Percentiles rank a stretch among this genome's conserved stretches.
Evolutionary conservation across 2,113 vertebrate species (phyloP).

Genomic region (Oriolus oriolus): DNA sequence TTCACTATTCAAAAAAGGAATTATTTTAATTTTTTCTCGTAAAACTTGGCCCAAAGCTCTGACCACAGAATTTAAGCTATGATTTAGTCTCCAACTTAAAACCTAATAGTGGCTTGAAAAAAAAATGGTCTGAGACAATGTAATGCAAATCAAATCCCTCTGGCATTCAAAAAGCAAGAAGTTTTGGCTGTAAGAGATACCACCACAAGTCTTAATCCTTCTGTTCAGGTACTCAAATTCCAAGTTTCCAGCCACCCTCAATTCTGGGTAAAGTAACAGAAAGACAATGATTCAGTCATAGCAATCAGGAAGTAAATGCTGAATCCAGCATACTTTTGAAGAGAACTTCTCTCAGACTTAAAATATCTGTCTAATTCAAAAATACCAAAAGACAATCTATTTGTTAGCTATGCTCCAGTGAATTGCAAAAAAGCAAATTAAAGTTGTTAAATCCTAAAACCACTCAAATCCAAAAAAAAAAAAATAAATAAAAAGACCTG

Average conservation of each 20-base stretch:
- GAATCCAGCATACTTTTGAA: background rate
- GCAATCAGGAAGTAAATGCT: background rate
- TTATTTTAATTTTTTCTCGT: slow-evolving; percentile 30
- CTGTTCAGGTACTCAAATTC: background rate
- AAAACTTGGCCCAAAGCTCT: slow-evolving; percentile 30
- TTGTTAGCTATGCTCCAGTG: background rate
- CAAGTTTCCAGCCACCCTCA: slow-evolving; percentile 25
- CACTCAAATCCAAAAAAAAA: background rate
- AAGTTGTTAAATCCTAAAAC: background rate
- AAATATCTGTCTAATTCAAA: background rate
- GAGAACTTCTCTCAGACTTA: background rate
- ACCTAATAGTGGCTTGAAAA: slow-evolving; percentile 9
- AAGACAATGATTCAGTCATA: background rate
- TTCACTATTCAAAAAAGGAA: slow-evolving; percentile 32
- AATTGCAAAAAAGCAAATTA: background rate
- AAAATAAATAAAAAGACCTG: background rate
- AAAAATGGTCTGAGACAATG: slow-evolving; percentile 4
- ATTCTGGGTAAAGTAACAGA: background rate
- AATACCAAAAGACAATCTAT: background rate
- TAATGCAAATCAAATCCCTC: slow-evolving; percentile 34
- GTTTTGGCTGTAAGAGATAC: background rate
- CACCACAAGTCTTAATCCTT: background rate
- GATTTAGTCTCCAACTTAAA: slow-evolving; percentile 57
- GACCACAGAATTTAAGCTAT: slow-evolving; percentile 68
- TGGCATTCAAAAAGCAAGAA: slow-evolving; percentile 1